A percentile compares a stretch with the other conserved stretches of the same genome.
Conservation (phyloP, 2,888 invertebrate genomes). For the Ametastegia equiseti region DNA sequence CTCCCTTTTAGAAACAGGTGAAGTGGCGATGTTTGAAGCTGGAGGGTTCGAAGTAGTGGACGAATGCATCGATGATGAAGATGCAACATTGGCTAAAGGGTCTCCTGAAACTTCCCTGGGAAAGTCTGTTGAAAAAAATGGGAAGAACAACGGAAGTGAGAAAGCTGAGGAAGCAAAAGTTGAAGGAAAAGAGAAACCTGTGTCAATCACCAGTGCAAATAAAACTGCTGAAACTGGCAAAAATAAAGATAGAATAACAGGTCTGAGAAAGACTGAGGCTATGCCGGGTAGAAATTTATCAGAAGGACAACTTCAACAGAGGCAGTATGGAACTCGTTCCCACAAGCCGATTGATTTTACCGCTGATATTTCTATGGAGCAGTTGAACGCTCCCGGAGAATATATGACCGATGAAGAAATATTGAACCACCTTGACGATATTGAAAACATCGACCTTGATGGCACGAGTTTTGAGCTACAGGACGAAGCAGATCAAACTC, state of each 20-base stretch:
- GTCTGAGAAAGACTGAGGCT: not conserved
- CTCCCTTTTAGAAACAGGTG: constrained; percentile 32
- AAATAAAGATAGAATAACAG: not conserved
- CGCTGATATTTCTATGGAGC: constrained; percentile 58
- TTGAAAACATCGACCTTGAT: constrained; percentile 66
- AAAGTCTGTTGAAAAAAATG: not conserved
- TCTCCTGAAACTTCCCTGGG: not conserved
- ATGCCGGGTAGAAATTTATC: constrained; percentile 19
- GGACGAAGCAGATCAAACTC: constrained; percentile 56
- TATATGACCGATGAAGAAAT: constrained; percentile 65
- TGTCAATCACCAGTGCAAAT: not conserved
- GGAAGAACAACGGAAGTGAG: not conserved
- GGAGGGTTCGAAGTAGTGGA: constrained; percentile 68
- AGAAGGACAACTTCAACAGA: not conserved
- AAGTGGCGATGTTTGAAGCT: constrained; percentile 63
- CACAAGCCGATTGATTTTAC: constrained; percentile 58
- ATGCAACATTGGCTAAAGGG: constrained; percentile 31
- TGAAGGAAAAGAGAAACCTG: not conserved
- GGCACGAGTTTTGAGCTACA: constrained; percentile 60
- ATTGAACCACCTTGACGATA: constrained; percentile 67
- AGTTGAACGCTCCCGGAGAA: constrained; percentile 46
- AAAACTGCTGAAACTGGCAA: not conserved
- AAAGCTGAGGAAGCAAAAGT: not conserved
- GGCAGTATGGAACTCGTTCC: constrained; percentile 50
- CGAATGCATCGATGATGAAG: constrained; percentile 64